Evolutionary conservation across 2,113 vertebrate genomes (phyloP).

Genomic region (Trogon melanurus): DNA sequence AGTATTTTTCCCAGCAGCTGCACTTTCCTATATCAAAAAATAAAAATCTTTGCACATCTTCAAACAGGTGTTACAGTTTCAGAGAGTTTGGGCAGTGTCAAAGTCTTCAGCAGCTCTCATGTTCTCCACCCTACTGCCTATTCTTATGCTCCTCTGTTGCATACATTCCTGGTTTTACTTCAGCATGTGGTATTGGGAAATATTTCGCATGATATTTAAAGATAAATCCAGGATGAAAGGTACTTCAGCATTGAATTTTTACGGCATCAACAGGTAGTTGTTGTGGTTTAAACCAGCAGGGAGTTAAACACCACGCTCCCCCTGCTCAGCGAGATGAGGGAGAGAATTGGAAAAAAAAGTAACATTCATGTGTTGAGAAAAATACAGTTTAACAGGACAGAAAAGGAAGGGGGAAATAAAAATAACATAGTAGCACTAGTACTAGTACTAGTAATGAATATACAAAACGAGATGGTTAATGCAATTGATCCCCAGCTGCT

Average conservation of each 20-base stretch:
- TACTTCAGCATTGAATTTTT: background rate
- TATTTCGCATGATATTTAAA: background rate
- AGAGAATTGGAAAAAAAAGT: background rate
- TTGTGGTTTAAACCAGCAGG: background rate
- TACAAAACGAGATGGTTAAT: background rate
- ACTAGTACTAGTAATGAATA: background rate
- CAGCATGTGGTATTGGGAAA: background rate
- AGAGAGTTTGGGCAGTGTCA: background rate
- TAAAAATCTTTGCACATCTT: background rate
- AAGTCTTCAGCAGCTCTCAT: background rate
- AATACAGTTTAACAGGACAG: background rate
- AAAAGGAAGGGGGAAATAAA: background rate
- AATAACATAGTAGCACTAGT: background rate
- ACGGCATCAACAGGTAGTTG: background rate
- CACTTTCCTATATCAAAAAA: background rate
- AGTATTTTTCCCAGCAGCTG: background rate
- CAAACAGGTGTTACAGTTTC: background rate
- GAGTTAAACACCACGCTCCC: background rate
- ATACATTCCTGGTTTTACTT: background rate
- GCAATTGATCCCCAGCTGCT: background rate
- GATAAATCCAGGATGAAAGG: background rate
- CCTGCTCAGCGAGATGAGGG: no score
- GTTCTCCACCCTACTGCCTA: background rate
- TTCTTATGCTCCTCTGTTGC: background rate
- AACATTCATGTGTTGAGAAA: background rate